These are phyloP conservation scores for Laticauda colubrina DNA, from an alignment of 2,113 vertebrate genomes.

Conservation along the genomic window DNA sequence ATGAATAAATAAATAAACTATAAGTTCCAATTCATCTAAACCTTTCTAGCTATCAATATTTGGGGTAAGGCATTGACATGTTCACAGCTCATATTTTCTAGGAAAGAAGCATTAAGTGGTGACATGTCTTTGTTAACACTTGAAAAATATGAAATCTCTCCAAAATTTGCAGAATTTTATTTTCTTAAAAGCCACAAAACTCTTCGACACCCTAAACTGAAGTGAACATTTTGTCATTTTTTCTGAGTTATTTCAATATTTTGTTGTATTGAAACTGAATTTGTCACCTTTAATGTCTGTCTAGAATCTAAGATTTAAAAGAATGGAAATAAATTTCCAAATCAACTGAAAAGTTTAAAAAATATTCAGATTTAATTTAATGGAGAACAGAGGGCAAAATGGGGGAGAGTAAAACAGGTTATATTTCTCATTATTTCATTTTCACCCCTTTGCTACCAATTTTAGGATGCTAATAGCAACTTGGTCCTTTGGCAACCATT, in stretches of 20 bases:
- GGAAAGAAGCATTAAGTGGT: neutral
- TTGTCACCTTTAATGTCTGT: neutral
- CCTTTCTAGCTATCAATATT: no score
- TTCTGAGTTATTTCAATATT: no score
- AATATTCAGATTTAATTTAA: neutral
- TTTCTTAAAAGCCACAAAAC: no score
- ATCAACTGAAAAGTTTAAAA: neutral
- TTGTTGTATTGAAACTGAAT: no score
- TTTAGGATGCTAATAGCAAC: no score
- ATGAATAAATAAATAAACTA: no score
- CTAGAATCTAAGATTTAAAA: neutral
- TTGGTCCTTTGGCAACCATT: neutral
- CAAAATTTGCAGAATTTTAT: no score
- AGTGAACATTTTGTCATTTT: no score
- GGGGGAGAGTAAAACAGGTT: neutral
- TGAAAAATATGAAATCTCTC: no score
- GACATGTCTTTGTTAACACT: neutral
- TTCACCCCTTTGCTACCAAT: neutral
- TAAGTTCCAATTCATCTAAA: no score
- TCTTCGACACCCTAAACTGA: no score
- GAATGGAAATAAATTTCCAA: neutral
- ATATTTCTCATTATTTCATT: neutral
- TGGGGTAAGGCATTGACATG: neutral
- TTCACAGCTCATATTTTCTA: neutral
- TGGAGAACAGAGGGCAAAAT: neutral